Conservation (phyloP, 2,113 vertebrate species). For the Pimephales promelas region DNA sequence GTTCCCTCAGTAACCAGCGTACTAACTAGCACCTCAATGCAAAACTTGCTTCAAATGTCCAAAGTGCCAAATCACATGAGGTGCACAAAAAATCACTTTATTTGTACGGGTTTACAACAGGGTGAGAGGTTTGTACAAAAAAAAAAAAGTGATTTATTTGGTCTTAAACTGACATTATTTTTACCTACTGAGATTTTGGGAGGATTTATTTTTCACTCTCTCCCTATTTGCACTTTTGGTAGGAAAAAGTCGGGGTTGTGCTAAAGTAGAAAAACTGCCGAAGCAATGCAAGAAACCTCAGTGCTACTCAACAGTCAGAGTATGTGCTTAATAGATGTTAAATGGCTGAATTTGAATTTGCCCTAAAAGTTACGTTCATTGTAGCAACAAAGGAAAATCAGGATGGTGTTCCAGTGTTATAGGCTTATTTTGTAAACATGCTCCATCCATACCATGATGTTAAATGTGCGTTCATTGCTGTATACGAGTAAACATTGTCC, state of each 20-base stretch:
- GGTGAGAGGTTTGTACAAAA: slow-evolving; percentile 75
- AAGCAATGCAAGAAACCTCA: slow-evolving; percentile 40
- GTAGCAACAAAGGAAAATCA: neutral
- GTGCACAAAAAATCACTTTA: slow-evolving; percentile 56
- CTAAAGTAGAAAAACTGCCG: slow-evolving; percentile 36
- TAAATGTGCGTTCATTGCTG: slow-evolving; percentile 13
- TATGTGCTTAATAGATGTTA: neutral
- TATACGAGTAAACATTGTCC: slow-evolving; percentile 35
- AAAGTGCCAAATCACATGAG: slow-evolving; percentile 78
- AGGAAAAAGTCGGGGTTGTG: slow-evolving; percentile 8
- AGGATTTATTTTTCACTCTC: slow-evolving; percentile 23
- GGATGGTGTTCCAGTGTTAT: slow-evolving; percentile 7
- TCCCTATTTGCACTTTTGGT: slow-evolving; percentile 49
- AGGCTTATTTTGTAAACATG: slow-evolving; percentile 6
- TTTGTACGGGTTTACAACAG: slow-evolving; percentile 70
- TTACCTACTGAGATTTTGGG: slow-evolving; percentile 47
- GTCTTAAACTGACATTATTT: slow-evolving; percentile 73
- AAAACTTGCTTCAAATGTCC: slow-evolving; percentile 72
- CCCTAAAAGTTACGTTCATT: neutral
- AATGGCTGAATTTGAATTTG: neutral
- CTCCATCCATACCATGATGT: neutral
- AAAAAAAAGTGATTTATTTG: slow-evolving; percentile 67
- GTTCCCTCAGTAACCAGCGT: slow-evolving; percentile 66
- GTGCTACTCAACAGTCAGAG: neutral
- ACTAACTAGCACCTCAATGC: slow-evolving; percentile 80